Base-by-base conservation (phyloP, 2,113 vertebrate species). In the Zingel zingel region DNA sequence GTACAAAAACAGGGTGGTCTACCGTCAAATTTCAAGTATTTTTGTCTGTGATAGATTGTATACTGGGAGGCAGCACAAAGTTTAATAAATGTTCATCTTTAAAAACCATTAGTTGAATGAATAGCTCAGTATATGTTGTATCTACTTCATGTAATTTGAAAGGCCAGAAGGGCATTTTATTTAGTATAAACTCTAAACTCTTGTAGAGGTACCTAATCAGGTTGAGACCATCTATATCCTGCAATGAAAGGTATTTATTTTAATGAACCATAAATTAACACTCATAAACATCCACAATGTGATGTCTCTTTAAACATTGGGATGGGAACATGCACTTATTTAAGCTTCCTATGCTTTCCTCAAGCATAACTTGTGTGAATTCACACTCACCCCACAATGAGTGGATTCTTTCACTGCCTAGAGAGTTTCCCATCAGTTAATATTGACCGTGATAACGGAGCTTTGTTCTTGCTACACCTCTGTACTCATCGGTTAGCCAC, bases 361-460 rank as follows among this genome's bases (percentile, higher is more conserved):
- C n/a, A 2, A 47, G 25, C 12, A n/a, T n/a, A 45, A 59, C 21
- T 51, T 4, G 19, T 6, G 19, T 59, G 21, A 59, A 70, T 64
- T 16, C 23, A 27, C 4, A 6, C 59, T 58, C 4, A 0, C 1
- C 15, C 8, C 15, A n/a, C 66, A 48, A 1, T 4, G 48, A 30
- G 21, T 47, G 66, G 67, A 89, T 91, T 81, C 78, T 88, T 83
- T 71, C 77, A 78, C 74, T 76, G 70, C 76, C 63, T 58, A 14
- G 69, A 27, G 65, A 82, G 71, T 85, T 82, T 70, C 74, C 59
- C 79, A 75, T 82, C 14, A 25, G 77, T 73, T 79, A 93, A 91
- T 80, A 90, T 67, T 89, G 82, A 87, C 71, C 30, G n/a, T 14
- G 58, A 73, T 57, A 39, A 57, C 8, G 33, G 6, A 6, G 51